phyloP scores from a whole-genome alignment of 2,888 invertebrate species.

The Neocrepidodera transversa region DNA sequence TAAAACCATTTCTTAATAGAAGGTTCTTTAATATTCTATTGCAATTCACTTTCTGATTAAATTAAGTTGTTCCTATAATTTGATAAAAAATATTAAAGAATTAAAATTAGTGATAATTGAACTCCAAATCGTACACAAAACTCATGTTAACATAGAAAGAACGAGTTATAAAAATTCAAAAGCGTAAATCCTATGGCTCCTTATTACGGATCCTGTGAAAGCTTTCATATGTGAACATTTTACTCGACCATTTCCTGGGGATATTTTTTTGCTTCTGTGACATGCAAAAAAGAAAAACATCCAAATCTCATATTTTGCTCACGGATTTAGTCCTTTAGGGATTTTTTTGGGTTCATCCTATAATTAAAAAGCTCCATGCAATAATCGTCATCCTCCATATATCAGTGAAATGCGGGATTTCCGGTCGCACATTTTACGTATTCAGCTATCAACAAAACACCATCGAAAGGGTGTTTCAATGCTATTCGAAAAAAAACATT shows the following conservation, averaged over 20 bases:
- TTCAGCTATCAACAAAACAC: conserved; percentile 23
- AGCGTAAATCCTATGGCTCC: too few species aligned
- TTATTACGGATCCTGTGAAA: too few species aligned
- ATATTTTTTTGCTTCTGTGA: neutral
- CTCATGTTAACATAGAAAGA: too few species aligned
- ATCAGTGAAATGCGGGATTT: conserved; percentile 23
- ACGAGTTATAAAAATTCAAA: too few species aligned
- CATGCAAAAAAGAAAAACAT: neutral
- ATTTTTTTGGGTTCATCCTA: conserved; percentile 18
- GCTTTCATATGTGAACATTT: too few species aligned
- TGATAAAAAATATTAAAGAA: too few species aligned
- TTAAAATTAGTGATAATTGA: too few species aligned
- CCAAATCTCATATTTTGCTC: conserved; percentile 12
- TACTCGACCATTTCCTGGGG: neutral
- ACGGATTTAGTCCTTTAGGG: neutral
- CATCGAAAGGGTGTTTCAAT: conserved; percentile 16
- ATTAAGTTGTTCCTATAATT: too few species aligned
- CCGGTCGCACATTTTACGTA: conserved; percentile 16
- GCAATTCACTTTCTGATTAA: too few species aligned
- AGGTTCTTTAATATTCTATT: too few species aligned
- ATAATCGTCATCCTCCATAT: conserved; percentile 21
- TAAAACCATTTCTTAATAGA: too few species aligned
- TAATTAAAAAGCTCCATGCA: conserved; percentile 25
- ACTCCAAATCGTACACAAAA: too few species aligned
- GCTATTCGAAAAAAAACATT: conserved; percentile 16